These are phyloP conservation scores for Crambe crambe DNA, from an alignment of 37 sponge, comb jelly and placozoan species.

Conservation along the genomic window DNA sequence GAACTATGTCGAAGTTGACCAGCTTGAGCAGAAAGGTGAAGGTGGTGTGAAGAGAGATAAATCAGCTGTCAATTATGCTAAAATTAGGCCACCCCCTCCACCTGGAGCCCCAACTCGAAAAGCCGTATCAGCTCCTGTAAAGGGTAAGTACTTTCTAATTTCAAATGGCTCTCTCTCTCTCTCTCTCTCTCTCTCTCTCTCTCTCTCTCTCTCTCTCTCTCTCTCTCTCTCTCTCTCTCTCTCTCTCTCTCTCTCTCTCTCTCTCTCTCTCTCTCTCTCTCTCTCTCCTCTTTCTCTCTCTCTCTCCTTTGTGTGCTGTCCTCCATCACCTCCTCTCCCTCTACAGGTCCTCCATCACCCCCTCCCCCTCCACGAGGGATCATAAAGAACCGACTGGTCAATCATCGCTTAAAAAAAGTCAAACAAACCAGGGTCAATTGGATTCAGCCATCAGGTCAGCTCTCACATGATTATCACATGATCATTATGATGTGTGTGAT, in stretches of 20 bases:
- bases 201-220: background rate
- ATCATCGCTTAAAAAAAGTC: conserved; percentile 11
- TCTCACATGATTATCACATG: background rate
- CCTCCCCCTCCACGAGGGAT: conserved; percentile 21
- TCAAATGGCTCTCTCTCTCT: no score
- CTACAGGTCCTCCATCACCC: background rate
- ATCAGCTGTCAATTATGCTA: background rate
- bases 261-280: background rate
- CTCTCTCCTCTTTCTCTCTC: no score
- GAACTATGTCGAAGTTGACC: no score
- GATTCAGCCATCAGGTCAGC: background rate
- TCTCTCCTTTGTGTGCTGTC: no score
- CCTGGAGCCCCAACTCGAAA: background rate
- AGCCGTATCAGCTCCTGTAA: background rate
- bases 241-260: conserved; percentile 9
- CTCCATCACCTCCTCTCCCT: conserved; percentile 2
- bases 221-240: background rate
- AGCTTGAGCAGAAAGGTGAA: background rate
- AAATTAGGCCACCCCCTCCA: background rate
- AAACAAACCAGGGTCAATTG: conserved; percentile 15
- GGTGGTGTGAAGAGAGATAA: background rate
- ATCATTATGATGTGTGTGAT: no score
- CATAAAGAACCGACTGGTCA: conserved; percentile 30
- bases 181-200: background rate
- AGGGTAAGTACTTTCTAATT: background rate